phyloP scores from a whole-genome alignment of 2,888 invertebrate genomes.

The Dione juno region DNA sequence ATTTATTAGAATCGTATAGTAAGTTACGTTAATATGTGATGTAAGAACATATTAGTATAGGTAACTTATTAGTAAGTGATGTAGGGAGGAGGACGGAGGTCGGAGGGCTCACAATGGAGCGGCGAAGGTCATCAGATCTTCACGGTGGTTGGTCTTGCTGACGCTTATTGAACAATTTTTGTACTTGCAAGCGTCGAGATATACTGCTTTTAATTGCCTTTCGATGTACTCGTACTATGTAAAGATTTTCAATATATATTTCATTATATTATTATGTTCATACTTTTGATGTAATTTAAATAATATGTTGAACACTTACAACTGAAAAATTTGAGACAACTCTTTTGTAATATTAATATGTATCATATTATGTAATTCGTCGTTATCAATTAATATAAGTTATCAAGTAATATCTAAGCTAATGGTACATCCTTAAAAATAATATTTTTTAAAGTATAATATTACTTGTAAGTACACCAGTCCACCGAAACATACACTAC shows the following conservation, averaged over 20 bases:
- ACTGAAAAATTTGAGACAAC: too few species aligned
- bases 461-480: background rate
- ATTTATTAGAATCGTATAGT: background rate
- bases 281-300: too few species aligned
- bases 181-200: conserved; percentile 23
- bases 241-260: background rate
- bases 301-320: too few species aligned
- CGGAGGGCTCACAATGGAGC: conserved; percentile 65
- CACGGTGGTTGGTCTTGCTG: conserved; percentile 61
- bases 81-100: conserved; percentile 42
- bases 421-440: too few species aligned
- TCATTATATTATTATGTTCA: too few species aligned
- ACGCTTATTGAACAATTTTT: conserved; percentile 39
- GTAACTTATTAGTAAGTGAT: conserved; percentile 29
- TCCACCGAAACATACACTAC: conserved; percentile 34
- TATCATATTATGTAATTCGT: background rate
- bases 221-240: conserved; percentile 5
- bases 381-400: background rate
- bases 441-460: too few species aligned
- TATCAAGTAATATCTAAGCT: too few species aligned
- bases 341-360: background rate
- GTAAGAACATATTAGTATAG: conserved; percentile 26
- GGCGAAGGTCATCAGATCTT: conserved; percentile 80
- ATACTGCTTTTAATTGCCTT: conserved; percentile 27
- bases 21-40: background rate